phyloP scores from a whole-genome alignment of 2,113 vertebrate species.

The Empidonax alnorum region DNA sequence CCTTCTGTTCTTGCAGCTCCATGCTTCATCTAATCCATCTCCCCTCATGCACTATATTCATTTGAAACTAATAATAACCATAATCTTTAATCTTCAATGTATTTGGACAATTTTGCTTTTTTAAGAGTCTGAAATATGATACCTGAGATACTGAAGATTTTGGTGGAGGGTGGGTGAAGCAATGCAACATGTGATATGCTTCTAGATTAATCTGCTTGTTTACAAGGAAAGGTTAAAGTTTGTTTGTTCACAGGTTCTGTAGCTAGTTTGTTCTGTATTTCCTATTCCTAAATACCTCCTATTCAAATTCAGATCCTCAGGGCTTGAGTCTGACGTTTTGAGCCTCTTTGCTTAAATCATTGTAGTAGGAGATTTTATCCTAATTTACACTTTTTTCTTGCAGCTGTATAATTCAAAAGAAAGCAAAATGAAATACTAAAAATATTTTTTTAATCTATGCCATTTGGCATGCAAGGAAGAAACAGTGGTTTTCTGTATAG shows the following conservation, averaged over 20 bases:
- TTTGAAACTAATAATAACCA: background rate
- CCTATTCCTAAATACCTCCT: background rate
- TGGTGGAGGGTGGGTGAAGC: background rate
- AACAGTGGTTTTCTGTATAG: background rate
- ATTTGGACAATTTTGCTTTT: background rate
- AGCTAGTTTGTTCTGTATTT: background rate
- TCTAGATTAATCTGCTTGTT: background rate
- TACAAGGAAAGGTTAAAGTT: background rate
- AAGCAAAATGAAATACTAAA: background rate
- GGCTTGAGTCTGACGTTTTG: background rate
- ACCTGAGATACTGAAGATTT: background rate
- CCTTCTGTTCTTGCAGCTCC: background rate
- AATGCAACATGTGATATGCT: background rate
- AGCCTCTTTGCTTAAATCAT: background rate
- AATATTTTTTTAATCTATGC: background rate
- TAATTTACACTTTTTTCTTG: background rate
- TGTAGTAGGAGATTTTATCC: background rate
- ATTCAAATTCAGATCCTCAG: background rate
- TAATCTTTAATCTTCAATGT: background rate
- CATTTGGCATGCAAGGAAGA: background rate
- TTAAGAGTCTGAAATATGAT: background rate
- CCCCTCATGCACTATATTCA: background rate
- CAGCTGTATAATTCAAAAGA: background rate
- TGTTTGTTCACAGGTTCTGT: background rate
- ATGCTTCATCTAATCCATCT: background rate